A percentile compares a stretch with the other conserved stretches of the same genome.
These are phyloP conservation scores for Scaptomyza cyrtandrae DNA, from an alignment of 2,888 invertebrate species.

Conservation along the genomic window DNA sequence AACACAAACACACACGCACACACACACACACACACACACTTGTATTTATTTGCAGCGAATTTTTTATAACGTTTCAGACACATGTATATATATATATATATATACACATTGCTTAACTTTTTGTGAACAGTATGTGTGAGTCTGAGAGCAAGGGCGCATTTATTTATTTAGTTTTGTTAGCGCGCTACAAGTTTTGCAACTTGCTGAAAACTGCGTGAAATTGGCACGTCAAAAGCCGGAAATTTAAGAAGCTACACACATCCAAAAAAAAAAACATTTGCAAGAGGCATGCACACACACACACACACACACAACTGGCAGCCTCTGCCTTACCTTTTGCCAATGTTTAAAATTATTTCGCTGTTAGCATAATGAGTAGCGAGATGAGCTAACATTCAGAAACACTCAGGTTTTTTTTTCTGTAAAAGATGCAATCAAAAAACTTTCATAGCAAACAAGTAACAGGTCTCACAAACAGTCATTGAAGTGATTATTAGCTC, in stretches of 20 bases:
- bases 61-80: conserved; percentile 49
- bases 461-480: neutral
- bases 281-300: conserved; percentile 11
- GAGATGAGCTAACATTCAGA: conserved; percentile 1
- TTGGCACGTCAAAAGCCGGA: conserved; percentile 74
- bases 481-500: neutral
- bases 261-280: too few relatives aligned
- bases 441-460: neutral
- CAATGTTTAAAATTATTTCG: conserved; percentile 14
- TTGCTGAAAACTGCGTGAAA: conserved; percentile 65
- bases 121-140: conserved; percentile 19
- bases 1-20: conserved; percentile 28
- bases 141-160: conserved; percentile 51
- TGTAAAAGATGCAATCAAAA: too few relatives aligned
- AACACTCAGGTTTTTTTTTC: too few relatives aligned
- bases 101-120: conserved; percentile 68
- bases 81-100: conserved; percentile 25
- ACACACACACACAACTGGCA: neutral
- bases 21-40: conserved; percentile 17
- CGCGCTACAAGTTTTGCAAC: conserved; percentile 52
- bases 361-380: conserved; percentile 25
- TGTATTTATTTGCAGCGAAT: conserved; percentile 54
- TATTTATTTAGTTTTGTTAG: conserved; percentile 76
- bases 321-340: too few relatives aligned
- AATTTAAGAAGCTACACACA: conserved; percentile 55